Evolutionary conservation across 2,797 vertebrate species (phyloP).

Genomic region (Tokudaia tokunoshimensis): DNA sequence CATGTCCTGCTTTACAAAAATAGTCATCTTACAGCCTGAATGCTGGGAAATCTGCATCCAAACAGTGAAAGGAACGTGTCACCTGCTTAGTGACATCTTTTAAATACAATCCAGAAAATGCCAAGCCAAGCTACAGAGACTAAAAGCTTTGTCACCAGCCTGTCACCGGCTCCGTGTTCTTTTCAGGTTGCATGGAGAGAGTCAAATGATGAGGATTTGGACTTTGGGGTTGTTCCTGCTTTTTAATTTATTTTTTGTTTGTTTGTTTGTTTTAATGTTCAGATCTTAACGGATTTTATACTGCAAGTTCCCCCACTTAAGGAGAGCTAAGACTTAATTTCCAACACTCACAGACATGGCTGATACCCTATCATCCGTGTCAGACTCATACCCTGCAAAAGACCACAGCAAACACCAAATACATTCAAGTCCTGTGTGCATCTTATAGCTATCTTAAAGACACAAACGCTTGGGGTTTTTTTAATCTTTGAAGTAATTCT

Average conservation of each 20-base stretch:
- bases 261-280: neutral
- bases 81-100: constrained; percentile 75
- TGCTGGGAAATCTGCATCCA: constrained; percentile 80
- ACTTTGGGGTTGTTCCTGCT: neutral
- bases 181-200: neutral
- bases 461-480: neutral
- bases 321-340: neutral
- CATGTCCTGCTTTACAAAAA: constrained; percentile 84
- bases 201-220: neutral
- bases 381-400: constrained; percentile 19
- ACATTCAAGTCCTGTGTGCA: neutral
- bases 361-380: neutral
- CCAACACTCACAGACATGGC: constrained; percentile 54
- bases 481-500: constrained; percentile 20
- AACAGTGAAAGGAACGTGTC: constrained; percentile 83
- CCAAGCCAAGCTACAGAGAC: constrained; percentile 15
- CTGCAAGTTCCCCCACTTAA: neutral
- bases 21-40: constrained; percentile 81
- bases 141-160: neutral
- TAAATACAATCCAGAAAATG: constrained; percentile 45
- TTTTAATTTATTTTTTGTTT: neutral
- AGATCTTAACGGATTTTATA: constrained; percentile 6
- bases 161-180: neutral
- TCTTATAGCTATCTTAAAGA: constrained; percentile 26
- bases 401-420: constrained; percentile 10